Conservation (phyloP, 2,113 vertebrate genomes). For the Glareola pratincola region DNA sequence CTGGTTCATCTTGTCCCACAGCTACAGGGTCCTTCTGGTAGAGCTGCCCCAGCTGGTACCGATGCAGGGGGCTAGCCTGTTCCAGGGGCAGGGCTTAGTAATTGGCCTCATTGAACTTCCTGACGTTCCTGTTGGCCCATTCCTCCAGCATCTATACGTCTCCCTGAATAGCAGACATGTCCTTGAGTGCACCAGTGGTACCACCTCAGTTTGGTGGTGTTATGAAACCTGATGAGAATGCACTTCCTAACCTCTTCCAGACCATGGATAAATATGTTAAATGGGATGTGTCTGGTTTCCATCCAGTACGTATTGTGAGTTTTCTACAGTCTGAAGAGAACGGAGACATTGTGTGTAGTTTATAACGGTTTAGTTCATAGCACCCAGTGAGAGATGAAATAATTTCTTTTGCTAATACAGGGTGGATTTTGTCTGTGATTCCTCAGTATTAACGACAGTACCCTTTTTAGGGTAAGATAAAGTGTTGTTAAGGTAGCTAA, state of each 20-base stretch:
- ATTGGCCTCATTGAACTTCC: background rate
- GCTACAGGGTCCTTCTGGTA: background rate
- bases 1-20: background rate
- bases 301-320: background rate
- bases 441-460: background rate
- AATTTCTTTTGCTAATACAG: background rate
- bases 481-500: background rate
- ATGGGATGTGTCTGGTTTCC: background rate
- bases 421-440: slow-evolving; percentile 4
- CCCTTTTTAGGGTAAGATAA: background rate
- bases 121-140: background rate
- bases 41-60: background rate
- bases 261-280: background rate
- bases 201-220: background rate
- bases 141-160: background rate
- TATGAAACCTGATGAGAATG: background rate
- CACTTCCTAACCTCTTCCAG: background rate
- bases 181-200: too few relatives aligned
- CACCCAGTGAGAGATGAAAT: background rate
- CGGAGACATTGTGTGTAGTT: background rate
- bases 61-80: background rate
- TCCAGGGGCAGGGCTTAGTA: background rate
- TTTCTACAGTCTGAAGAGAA: background rate
- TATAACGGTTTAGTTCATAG: slow-evolving; percentile 16
- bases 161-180: background rate